Conservation (phyloP, 2,888 invertebrate genomes). For the Drosophila lutescens region DNA sequence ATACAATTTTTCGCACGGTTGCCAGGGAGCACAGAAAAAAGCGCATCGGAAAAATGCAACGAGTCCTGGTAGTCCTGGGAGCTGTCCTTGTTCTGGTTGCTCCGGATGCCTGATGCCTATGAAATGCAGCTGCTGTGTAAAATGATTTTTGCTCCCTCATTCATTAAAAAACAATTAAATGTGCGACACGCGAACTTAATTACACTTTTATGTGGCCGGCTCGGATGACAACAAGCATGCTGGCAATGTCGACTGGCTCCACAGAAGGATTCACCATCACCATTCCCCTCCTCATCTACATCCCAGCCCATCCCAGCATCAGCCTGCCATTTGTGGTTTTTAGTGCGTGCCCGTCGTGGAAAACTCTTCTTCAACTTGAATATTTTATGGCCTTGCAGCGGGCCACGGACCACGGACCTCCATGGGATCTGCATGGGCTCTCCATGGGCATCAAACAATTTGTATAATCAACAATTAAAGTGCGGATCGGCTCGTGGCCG, state of each 20-base stretch:
- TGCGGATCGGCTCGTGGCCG: conserved; percentile 52
- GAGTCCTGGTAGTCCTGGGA: background rate
- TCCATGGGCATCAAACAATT: conserved; percentile 44
- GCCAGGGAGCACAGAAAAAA: conserved; percentile 6
- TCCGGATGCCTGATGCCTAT: conserved; percentile 21
- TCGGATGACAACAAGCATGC: conserved; percentile 40
- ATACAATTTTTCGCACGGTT: conserved; percentile 35
- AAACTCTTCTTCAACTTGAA: conserved; percentile 57
- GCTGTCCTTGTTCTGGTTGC: background rate
- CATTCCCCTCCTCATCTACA: conserved; percentile 14
- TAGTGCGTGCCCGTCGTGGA: conserved; percentile 13
- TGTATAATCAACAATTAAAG: conserved; percentile 71
- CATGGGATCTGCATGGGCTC: background rate
- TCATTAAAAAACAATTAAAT: conserved; percentile 82
- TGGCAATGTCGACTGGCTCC: conserved; percentile 29
- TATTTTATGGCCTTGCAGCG: conserved; percentile 53
- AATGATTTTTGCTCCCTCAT: conserved; percentile 68
- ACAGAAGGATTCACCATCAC: conserved; percentile 1
- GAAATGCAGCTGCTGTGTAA: conserved; percentile 38
- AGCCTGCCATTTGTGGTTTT: conserved; percentile 24
- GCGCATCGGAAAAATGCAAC: conserved; percentile 27
- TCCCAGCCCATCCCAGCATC: conserved; percentile 4
- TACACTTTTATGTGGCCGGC: conserved; percentile 72
- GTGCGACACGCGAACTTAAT: conserved; percentile 79
- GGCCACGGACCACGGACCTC: background rate